Evolutionary conservation across 2,888 invertebrate genomes (phyloP), one percentile per base, ranked within the genome.

Genomic region (Pyralis farinalis): DNA sequence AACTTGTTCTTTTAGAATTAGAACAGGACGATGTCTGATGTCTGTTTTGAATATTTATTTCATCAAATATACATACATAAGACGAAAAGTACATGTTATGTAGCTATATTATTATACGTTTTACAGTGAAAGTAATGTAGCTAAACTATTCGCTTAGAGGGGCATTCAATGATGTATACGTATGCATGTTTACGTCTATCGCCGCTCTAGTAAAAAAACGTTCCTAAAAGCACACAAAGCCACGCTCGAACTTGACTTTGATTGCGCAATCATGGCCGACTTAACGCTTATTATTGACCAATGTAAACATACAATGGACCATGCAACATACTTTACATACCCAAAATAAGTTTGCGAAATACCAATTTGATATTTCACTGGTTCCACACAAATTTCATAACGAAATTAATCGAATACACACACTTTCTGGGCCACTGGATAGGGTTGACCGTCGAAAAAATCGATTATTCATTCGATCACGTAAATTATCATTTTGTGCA

Each of bases 401-500:
- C 74, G 44, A 59, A 70, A 67, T 77, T 80, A 81, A 82, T 81
- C 69, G 69, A 72, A 74, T 65, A 79, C 72, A 74, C 72, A 74
- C 75, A 63, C 64, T 66, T 69, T 72, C 71, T 65, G 58, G 65
- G 63, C 50, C 67, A 68, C 53, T 63, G 58, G 63, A 69, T 68
- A 74, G 75, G 75, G 76, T 78, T 76, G 64, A 49, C 16, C 16
- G 16, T 16, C 58, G 43, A 71, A 71, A 74, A 61, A 74, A 64
- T 72, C 81, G 66, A 83, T 83, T 79, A 78, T 71, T 58, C 66
- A 69, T 71, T 78, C 71, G 78, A 73, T 71, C 73, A 75, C 76
- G 81, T 84, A 84, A 85, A 86, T 81, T 75, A 76, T 74, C 68
- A 74, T 83, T 83, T 85, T 80, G 67, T 63, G 85, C 82, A 86